Base-by-base conservation (phyloP, 2,888 invertebrate species). In the Choristoneura rosaceana region DNA sequence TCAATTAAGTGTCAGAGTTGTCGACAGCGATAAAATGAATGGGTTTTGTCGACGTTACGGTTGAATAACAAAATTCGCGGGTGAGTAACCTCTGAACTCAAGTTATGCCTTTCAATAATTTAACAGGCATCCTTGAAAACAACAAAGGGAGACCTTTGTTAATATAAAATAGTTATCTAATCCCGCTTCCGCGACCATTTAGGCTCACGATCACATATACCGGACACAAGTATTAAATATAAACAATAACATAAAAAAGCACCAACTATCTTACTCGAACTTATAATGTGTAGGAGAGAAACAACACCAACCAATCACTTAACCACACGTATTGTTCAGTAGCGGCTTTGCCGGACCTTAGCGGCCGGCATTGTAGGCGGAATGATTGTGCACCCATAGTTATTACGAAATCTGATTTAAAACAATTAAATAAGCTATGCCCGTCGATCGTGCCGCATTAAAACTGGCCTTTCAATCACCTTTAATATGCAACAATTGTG, bases 1-100 rank as follows among this genome's bases (percentile, higher is more conserved):
- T 58, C 55, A 12, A 65, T 67, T 63, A 63, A 63, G 33, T 63
- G 43, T 47, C 34, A 55, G 55, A 55, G 7, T 82, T 87, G 85
- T 82, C 80, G 77, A 63, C 71, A 77, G 75, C 82, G 82, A 85
- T 87, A 81, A 81, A 83, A 82, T 82, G 80, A 83, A 84, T 83
- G 75, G 79, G 71, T 64, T 74, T 74, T 77, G 47, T 67, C 61
- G 70, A 63, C 47, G 58, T 71, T 76, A 78, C 50, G 76, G 77
- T 73, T 77, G 71, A 75, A 76, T 80, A 79, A 25, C 25, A 25
- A 25, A 25, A 80, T 58, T 47, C 25, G 77, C 80, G 79, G 87
- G 88, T 89, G 84, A 90, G 82, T 84, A 84, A 90, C 91, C 90
- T 87, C 83, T 89, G 90, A 89, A 87, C 90, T 82, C 70, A 76